A percentile compares a stretch with the other conserved stretches of the same genome.
Evolutionary conservation across 1,140 invertebrate genomes (phyloP).

Genomic region (Procambarus virginalis): DNA sequence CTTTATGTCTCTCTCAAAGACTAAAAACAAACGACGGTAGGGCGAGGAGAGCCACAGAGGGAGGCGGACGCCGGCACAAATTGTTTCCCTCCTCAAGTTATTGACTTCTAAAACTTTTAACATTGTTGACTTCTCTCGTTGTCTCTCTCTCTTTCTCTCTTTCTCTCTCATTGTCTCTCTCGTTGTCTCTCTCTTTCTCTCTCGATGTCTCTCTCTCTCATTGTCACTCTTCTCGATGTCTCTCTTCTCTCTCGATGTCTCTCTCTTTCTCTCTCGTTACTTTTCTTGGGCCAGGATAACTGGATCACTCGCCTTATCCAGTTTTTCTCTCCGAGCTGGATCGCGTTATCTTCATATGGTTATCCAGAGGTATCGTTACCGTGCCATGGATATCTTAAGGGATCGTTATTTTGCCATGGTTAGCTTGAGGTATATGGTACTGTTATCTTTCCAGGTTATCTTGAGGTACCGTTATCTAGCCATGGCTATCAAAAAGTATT

Average conservation of each 20-base stretch:
- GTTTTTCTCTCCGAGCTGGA: background rate
- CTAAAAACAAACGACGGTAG: background rate
- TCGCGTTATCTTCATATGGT: too few species aligned
- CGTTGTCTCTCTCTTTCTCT: too few species aligned
- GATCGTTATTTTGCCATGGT: background rate
- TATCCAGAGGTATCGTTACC: background rate
- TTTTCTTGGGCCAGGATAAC: background rate
- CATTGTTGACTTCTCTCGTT: background rate
- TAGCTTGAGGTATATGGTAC: background rate
- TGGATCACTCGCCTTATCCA: background rate
- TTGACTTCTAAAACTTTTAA: background rate
- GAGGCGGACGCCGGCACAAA: background rate
- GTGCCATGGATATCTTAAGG: background rate
- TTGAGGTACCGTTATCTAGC: too few species aligned
- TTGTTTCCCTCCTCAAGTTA: slow-evolving; percentile 4
- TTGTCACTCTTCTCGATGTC: too few species aligned
- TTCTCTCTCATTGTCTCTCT: too few species aligned
- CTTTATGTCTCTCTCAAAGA: background rate
- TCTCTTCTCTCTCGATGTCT: too few species aligned
- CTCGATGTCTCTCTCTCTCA: too few species aligned
- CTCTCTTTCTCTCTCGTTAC: too few species aligned
- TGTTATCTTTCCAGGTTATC: background rate
- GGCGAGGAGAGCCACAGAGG: background rate
- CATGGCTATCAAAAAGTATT: too few species aligned
- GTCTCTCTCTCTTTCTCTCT: too few species aligned